Base-by-base conservation (phyloP, 2,113 vertebrate species). In the Gila orcuttii region DNA sequence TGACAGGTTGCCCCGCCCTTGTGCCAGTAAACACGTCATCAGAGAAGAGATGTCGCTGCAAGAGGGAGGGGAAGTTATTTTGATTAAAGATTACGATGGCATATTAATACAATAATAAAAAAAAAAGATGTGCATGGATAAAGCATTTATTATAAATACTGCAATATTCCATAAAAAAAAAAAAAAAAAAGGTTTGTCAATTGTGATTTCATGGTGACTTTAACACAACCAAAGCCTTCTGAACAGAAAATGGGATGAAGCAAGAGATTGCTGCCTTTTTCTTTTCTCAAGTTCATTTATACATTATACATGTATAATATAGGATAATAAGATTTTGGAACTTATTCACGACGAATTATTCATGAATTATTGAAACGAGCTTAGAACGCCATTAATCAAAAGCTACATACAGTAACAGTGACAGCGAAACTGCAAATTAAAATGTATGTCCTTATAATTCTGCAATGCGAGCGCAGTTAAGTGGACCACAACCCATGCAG, bases 341-440 rank as follows among this genome's bases (percentile, higher is more conserved):
- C 87, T 91, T 90, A 90, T 92, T 93, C 89, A 90, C 90, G 85
- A 86, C 88, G 88, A 92, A 93, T 91, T 93, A 92, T 93, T 92
- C 92, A 93, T 93, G 92, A 88, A 69, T 90, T 92, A 93, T 90
- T 93, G 90, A 93, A 93, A 93, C 93, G 87, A 91, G 90, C 90
- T 82, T n/a, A 57, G 82, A 60, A 82, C 88, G 84, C 86, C 91
- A 93, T 94, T 94, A 94, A 94, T 94, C 94, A 94, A 91, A 90
- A 80, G 80, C 85, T 87, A 90, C n/a, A 64, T 83, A 42, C 42
- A 42, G 42, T 42, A 85, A 77, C 33, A 71, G 85, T 79, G 86
- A 93, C 88, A 88, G 88, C 84, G 85, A 87, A 88, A 78, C 75
- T 62, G 81, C 86, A 89, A 90, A 93, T 93, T 93, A 93, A 92